Percentiles rank a stretch among this genome's conserved stretches.
phyloP scores from a whole-genome alignment of 2,797 vertebrate genomes.

The Anas georgica region DNA sequence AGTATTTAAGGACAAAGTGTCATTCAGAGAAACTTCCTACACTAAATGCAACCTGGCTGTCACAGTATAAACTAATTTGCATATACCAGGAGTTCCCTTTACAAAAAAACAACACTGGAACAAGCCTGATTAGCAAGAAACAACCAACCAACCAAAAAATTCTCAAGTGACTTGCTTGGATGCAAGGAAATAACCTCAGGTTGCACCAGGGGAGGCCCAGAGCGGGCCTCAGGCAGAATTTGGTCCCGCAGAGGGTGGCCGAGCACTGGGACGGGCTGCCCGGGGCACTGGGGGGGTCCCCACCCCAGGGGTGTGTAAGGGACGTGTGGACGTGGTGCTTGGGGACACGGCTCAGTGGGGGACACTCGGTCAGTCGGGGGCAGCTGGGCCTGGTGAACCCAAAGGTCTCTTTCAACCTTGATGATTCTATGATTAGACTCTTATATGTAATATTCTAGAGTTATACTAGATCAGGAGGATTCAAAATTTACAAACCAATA shows the following conservation, averaged over 20 bases:
- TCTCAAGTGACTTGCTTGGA: neutral
- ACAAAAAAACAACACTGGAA: neutral
- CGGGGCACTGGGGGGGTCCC: neutral
- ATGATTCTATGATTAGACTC: neutral
- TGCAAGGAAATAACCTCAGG: neutral
- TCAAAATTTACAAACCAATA: neutral
- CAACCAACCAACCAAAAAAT: neutral
- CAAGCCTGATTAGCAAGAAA: neutral
- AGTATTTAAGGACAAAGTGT: neutral
- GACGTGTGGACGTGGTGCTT: neutral
- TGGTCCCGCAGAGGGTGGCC: neutral
- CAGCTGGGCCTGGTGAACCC: neutral
- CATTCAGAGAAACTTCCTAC: neutral
- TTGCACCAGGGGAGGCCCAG: neutral
- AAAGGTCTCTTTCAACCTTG: neutral
- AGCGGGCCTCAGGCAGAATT: neutral
- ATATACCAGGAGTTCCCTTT: neutral
- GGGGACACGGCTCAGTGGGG: neutral
- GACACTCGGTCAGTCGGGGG: too few relatives aligned
- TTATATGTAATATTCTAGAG: too few relatives aligned
- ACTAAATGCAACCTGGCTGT: neutral
- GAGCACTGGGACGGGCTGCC: neutral
- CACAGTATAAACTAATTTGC: too few relatives aligned
- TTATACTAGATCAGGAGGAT: neutral
- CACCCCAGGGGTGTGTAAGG: neutral